phyloP scores from a whole-genome alignment of 64 coral and sea anemone genomes.

The Pocillopora verrucosa region DNA sequence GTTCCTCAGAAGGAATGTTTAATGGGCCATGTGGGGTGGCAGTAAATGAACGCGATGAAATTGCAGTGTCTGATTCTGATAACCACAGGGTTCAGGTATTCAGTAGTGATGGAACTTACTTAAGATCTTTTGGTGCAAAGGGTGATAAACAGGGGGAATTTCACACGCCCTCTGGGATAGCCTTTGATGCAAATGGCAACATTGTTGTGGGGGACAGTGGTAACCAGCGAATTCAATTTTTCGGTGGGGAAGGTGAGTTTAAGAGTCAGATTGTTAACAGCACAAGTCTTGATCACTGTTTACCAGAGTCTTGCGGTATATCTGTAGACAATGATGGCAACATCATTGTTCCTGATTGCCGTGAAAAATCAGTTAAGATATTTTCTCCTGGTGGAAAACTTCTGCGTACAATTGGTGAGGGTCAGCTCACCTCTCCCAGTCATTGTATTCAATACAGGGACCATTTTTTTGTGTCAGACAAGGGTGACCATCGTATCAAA shows the following conservation, averaged over 20 bases:
- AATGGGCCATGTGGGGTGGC: not conserved
- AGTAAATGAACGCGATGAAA: constrained; percentile 24
- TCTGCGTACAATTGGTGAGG: not conserved
- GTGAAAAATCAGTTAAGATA: not conserved
- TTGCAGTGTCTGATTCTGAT: constrained; percentile 2
- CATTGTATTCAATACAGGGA: not conserved
- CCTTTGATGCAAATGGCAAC: not conserved
- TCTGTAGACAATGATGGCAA: constrained; percentile 8
- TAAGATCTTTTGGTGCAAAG: not conserved
- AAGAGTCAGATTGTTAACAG: not conserved
- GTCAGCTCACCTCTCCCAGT: not conserved
- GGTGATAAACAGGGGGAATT: not conserved
- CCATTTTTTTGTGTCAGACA: not conserved
- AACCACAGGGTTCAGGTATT: not conserved
- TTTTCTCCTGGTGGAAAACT: not conserved
- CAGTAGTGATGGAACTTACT: not conserved
- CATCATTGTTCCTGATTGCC: not conserved
- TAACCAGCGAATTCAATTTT: constrained; percentile 1
- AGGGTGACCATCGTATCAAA: constrained; percentile 18
- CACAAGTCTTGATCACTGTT: not conserved
- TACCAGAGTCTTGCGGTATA: not conserved
- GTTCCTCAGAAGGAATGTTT: not conserved
- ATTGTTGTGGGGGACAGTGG: not conserved
- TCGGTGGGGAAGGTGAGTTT: constrained; percentile 1
- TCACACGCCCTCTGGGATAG: not conserved